Base-by-base conservation (phyloP, 1,140 invertebrate species). In the Megalonaias nervosa region DNA sequence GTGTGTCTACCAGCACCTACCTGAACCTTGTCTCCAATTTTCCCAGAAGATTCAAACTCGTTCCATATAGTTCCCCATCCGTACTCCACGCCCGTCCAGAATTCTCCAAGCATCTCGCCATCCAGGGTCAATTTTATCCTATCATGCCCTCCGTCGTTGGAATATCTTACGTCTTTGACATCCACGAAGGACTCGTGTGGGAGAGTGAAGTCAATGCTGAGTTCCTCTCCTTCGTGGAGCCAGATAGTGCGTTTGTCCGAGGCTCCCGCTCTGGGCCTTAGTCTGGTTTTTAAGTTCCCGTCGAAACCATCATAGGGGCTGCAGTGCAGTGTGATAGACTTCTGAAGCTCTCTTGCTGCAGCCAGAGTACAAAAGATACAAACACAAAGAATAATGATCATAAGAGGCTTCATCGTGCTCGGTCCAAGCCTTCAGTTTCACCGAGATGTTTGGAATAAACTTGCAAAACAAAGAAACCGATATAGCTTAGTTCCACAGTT, bases 101-200 rank as follows among this genome's bases (percentile, higher is more conserved):
- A 75, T 14, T 57, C 15, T 9, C 74, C 79, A 12, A 80, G 19
- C n/a, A 62, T 21, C 31, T 64, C 21, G 55, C 38, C 74, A 62
- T 82, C 71, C 31, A 80, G 55, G n/a, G 48, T 55, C 4, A 82
- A 23, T 6, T 70, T 70, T 16, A 82, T 67, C 16, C 19, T 70
- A 57, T 82, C 77, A 19, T 59, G n/a, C 15, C 62, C 80, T 16
- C 80, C 80, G 71, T 82, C 80, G 64, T 82, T 82, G 21, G 81
- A 82, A 70, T 80, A 82, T 16, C 81, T 64, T 17, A 82, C 75
- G 61, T 79, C 74, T n/a, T 65, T 26, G 16, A 79, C 66, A 0
- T 72, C 70, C 31, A 82, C 71, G 16, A 60, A 23, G 1, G 81
- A 75, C 55, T 26, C 17, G 19, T 75, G 62, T 38, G 65, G 70